Base-by-base conservation (phyloP, 2,797 vertebrate genomes). In the Tinamus major region DNA sequence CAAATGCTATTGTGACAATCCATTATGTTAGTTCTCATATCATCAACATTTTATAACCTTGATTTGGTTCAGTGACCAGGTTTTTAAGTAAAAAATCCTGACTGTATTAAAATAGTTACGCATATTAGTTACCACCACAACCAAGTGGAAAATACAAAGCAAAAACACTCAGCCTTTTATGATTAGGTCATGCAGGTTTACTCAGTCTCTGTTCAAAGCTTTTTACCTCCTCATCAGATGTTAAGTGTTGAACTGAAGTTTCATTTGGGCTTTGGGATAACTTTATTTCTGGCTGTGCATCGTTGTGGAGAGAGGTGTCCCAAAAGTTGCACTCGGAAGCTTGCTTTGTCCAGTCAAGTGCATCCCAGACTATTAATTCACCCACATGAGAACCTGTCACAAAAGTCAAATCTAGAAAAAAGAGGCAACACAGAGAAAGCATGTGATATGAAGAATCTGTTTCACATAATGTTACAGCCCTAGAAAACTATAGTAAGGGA, bases 311-410 rank as follows among this genome's bases (percentile, higher is more conserved):
- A 96, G 97, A 90, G 2, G 98, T 98, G 96, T 98, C 98, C 98
- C 98, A 99, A 92, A 99, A 98, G 95, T 98, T 98, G 93, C 97
- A 97, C 85, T 99, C 98, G 64, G 97, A 98, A 39, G 98, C 98
- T 92, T 98, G 96, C 74, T 98, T 92, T 37, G 97, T 98, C 98
- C 98, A 99, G n/a, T 99, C 98, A 41, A 98, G 69, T 1, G 98
- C 95, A 87, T 99, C 98, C 99, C 99, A 99, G 70, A 99, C 83
- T 93, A 99, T 98, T 95, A 99, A 89, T 95, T 99, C 99, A 17
- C 99, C 99, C 2, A 98, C 95, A 0, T 99, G 98, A 81, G 99
- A 99, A 39, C 99, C 99, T 17, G 98, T 99, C 69, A 98, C 98
- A 80, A 99, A 99, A 79, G 98, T 95, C 41, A 96, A 88, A 55